These are phyloP conservation scores for Sepioteuthis lessoniana DNA, from an alignment of 2,888 invertebrate genomes.

Conservation along the genomic window DNA sequence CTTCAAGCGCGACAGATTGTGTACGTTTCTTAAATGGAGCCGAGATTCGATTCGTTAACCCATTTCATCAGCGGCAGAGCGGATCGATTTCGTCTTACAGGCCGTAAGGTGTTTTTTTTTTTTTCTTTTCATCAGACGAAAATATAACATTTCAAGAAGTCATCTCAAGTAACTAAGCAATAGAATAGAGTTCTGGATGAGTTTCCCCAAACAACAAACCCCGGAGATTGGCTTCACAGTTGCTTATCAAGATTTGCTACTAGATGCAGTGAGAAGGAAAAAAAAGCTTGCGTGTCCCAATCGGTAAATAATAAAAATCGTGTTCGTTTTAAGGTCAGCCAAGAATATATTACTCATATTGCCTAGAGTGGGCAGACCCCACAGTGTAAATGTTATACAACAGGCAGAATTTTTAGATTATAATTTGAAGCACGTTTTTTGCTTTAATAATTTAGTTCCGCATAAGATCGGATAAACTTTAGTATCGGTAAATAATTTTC, in stretches of 20 bases:
- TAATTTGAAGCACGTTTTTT: too few species aligned
- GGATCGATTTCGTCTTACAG: background rate
- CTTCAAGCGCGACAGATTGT: background rate
- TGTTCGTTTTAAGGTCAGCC: background rate
- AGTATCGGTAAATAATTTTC: too few species aligned
- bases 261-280: background rate
- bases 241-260: background rate
- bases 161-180: background rate
- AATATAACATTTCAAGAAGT: conserved; percentile 2
- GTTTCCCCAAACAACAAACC: background rate
- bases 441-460: too few species aligned
- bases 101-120: background rate
- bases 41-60: background rate
- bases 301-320: background rate
- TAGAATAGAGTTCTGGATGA: background rate
- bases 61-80: background rate
- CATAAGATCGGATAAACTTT: too few species aligned
- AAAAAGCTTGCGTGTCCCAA: background rate
- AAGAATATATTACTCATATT: background rate
- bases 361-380: background rate
- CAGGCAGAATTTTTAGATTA: too few species aligned
- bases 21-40: background rate
- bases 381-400: too few species aligned
- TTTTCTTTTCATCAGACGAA: background rate
- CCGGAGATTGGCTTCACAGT: background rate